These are phyloP conservation scores for Pelodytes ibericus DNA, from an alignment of 2,797 vertebrate species.

Conservation along the genomic window DNA sequence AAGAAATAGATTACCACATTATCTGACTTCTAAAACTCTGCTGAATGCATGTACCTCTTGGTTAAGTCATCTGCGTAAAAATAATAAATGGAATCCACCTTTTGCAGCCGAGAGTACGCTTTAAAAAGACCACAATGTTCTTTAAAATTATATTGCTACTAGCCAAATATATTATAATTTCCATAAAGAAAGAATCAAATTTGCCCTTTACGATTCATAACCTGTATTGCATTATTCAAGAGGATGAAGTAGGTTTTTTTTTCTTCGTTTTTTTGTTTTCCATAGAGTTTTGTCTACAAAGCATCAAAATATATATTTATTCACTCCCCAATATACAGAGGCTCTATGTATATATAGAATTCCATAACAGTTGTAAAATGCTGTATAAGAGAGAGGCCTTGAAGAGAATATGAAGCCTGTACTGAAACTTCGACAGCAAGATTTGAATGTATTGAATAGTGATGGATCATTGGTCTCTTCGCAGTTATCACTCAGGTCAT, in stretches of 20 bases:
- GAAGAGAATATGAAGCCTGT: too few species aligned
- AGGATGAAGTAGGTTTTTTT: constrained; percentile 15
- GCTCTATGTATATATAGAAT: too few species aligned
- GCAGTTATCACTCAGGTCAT: too few species aligned
- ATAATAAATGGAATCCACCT: background rate
- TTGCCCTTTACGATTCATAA: constrained; percentile 22
- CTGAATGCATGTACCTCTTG: too few species aligned
- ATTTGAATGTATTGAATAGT: too few species aligned
- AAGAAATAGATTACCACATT: too few species aligned
- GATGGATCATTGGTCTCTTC: too few species aligned
- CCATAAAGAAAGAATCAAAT: constrained; percentile 10
- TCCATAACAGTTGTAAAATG: too few species aligned
- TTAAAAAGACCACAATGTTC: constrained; percentile 60
- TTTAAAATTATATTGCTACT: constrained; percentile 55
- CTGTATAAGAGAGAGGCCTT: too few species aligned
- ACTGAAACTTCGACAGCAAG: too few species aligned
- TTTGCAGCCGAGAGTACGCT: background rate
- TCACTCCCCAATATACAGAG: background rate
- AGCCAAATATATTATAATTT: constrained; percentile 39
- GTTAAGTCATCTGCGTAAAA: background rate
- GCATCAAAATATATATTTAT: background rate
- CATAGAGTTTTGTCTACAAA: background rate
- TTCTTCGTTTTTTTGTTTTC: background rate
- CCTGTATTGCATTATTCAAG: constrained; percentile 32
- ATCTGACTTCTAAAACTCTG: too few species aligned